Conservation (phyloP, 2,797 vertebrate species). For the Falco naumanni region DNA sequence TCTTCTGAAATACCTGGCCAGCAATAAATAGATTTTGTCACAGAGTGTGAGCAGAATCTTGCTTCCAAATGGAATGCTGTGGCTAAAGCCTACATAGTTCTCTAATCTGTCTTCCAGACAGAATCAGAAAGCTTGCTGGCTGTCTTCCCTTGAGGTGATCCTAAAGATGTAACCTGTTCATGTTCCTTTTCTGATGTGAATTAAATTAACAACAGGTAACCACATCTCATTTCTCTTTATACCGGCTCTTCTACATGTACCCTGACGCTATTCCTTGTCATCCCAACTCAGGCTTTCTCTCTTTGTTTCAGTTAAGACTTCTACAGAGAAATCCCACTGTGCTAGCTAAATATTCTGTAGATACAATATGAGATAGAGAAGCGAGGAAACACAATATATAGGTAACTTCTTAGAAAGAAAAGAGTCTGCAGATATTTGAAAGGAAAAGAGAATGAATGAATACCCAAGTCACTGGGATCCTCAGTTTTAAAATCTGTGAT, state of each 20-base stretch:
- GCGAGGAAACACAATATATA: neutral
- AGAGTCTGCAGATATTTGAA: neutral
- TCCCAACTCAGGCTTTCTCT: neutral
- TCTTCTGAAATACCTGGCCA: neutral
- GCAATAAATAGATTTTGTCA: neutral
- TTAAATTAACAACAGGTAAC: neutral
- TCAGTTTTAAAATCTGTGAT: neutral
- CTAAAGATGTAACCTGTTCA: neutral
- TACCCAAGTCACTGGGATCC: neutral
- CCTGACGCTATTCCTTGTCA: neutral
- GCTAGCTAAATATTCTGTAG: neutral
- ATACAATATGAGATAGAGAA: neutral
- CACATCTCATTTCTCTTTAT: neutral
- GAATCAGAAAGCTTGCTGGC: neutral
- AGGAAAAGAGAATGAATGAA: neutral
- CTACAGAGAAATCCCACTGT: neutral
- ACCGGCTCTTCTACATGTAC: neutral
- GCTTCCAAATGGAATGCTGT: neutral
- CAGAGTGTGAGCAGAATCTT: neutral
- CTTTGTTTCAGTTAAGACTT: neutral
- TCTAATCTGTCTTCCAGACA: neutral
- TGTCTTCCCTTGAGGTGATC: neutral
- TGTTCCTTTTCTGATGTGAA: conserved; percentile 1
- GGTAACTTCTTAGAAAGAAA: neutral
- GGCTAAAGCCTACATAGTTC: neutral